Conservation (phyloP, 2,888 invertebrate species). For the Sylvicola cinctus region DNA sequence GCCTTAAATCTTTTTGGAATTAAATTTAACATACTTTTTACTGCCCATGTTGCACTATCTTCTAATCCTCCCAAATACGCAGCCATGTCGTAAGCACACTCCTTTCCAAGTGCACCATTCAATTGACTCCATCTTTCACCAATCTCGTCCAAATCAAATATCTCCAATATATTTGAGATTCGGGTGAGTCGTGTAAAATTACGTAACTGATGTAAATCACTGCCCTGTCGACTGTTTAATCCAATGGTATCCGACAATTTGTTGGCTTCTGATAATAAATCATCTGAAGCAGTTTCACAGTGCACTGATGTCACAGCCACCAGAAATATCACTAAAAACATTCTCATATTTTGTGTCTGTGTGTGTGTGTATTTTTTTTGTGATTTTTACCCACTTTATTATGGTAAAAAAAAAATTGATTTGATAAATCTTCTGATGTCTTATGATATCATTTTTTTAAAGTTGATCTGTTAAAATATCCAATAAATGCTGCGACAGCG, state of each 20-base stretch:
- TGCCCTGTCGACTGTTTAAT: no score
- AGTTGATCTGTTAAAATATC: no score
- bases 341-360: not conserved
- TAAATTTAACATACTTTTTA: conserved; percentile 20
- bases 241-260: conserved; percentile 1
- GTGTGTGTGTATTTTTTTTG: no score
- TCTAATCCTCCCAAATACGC: conserved; percentile 19
- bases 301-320: not conserved
- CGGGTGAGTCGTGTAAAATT: conserved; percentile 16
- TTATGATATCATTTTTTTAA: no score
- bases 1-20: no score
- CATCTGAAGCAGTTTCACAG: not conserved
- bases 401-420: no score
- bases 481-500: no score
- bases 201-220: no score
- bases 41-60: conserved; percentile 19
- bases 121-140: conserved; percentile 17
- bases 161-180: conserved; percentile 19
- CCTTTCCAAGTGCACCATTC: conserved; percentile 11
- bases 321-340: not conserved
- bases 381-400: no score
- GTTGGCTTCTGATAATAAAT: not conserved
- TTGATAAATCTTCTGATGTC: no score
- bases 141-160: conserved; percentile 20
- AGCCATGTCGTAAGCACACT: conserved; percentile 20